Percentiles rank a stretch among this genome's conserved stretches.
Evolutionary conservation across 2,888 invertebrate genomes (phyloP).

Genomic region (Tigriopus californicus): DNA sequence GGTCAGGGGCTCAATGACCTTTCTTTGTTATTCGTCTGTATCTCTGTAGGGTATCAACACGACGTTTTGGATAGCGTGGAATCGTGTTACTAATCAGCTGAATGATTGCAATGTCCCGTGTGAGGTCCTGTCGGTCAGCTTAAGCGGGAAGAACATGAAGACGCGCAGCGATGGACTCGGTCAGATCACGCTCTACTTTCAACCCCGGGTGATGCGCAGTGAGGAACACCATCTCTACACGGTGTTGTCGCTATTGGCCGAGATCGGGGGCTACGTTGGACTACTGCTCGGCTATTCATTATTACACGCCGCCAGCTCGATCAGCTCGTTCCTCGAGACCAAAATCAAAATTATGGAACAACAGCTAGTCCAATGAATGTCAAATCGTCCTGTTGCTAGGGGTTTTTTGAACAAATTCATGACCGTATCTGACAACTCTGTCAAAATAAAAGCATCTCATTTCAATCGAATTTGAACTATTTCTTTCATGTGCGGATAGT

Average conservation of each 20-base stretch:
- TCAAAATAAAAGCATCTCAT: no score
- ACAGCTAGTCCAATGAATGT: no score
- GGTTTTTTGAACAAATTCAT: no score
- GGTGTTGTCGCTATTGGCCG: background rate
- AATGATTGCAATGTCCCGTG: slow-evolving; percentile 8
- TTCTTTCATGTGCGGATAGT: no score
- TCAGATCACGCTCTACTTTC: background rate
- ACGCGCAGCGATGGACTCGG: no score
- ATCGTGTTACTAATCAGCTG: slow-evolving; percentile 11
- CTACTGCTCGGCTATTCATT: background rate
- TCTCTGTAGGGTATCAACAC: background rate
- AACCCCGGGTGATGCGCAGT: background rate
- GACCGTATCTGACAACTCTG: no score
- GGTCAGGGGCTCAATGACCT: no score
- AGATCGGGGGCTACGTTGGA: slow-evolving; percentile 5
- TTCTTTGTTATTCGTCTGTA: background rate
- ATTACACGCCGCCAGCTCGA: background rate
- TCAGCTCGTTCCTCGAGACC: background rate
- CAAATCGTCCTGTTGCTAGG: no score
- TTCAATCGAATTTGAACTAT: no score
- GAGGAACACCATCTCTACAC: background rate
- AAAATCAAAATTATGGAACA: background rate
- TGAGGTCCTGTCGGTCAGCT: background rate
- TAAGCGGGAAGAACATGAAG: slow-evolving; percentile 1
- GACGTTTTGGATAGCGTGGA: slow-evolving; percentile 10